Evolutionary conservation across 2,888 invertebrate genomes (phyloP).

Genomic region (Drosophila nr. fundita): DNA sequence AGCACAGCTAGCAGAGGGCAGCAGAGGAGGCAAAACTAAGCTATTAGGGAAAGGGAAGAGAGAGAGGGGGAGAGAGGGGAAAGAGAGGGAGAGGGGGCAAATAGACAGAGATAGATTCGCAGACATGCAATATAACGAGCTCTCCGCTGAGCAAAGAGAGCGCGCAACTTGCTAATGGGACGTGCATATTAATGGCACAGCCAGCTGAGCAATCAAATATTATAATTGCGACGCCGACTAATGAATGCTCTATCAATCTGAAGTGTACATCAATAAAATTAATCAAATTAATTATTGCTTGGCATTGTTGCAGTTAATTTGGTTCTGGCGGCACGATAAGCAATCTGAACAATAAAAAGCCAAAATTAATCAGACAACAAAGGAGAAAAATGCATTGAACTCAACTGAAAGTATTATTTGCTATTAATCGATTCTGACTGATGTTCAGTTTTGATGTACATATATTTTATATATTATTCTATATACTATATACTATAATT

Average conservation of each 20-base stretch:
- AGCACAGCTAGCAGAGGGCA: slow-evolving; percentile 3
- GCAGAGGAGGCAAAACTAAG: slow-evolving; percentile 5
- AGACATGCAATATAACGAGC: slow-evolving; percentile 55
- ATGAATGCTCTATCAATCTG: slow-evolving; percentile 22
- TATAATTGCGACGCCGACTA: slow-evolving; percentile 20
- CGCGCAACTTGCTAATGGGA: slow-evolving; percentile 40
- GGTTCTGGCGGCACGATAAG: slow-evolving; percentile 1
- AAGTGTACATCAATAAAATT: neutral
- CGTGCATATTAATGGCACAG: slow-evolving; percentile 56
- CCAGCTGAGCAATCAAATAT: slow-evolving; percentile 5
- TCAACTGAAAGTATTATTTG: neutral
- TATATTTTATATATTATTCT: too few relatives aligned
- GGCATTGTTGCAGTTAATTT: neutral
- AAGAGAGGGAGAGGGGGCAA: neutral
- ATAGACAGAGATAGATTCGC: slow-evolving; percentile 3
- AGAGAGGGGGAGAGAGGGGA: neutral
- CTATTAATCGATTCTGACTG: neutral
- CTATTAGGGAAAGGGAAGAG: neutral
- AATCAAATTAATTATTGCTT: neutral
- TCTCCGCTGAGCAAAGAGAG: neutral
- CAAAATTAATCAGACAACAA: neutral
- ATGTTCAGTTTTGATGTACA: neutral
- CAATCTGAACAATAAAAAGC: slow-evolving; percentile 21
- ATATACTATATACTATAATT: too few relatives aligned
- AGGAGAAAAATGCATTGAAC: neutral